A percentile compares a stretch with the other conserved stretches of the same genome.
Evolutionary conservation across 2,113 vertebrate genomes (phyloP).

Genomic region (Lutjanus erythropterus): DNA sequence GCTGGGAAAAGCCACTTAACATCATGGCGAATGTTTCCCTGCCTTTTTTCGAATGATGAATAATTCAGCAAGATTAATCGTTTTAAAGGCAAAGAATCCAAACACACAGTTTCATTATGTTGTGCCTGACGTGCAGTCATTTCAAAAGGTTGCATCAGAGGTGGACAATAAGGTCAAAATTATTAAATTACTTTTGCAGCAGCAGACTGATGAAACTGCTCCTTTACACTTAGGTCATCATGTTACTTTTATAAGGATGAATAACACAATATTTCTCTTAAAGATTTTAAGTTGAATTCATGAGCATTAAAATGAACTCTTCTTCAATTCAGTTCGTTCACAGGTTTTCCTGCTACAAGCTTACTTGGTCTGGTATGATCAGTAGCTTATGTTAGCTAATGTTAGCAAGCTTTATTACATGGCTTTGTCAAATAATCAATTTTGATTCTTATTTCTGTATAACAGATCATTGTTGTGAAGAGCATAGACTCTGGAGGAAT

Average conservation of each 20-base stretch:
- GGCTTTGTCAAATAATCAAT: too few species aligned
- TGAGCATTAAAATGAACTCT: background rate
- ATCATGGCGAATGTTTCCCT: slow-evolving; percentile 19
- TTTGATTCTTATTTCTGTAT: too few species aligned
- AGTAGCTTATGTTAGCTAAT: too few species aligned
- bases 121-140: background rate
- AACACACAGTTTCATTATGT: background rate
- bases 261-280: background rate
- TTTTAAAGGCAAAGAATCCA: slow-evolving; percentile 1
- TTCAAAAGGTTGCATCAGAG: background rate
- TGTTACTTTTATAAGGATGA: background rate
- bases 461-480: too few species aligned
- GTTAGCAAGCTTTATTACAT: too few species aligned
- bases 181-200: background rate
- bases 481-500: too few species aligned
- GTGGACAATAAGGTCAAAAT: background rate
- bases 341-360: background rate
- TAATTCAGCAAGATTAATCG: slow-evolving; percentile 5
- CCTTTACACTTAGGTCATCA: background rate
- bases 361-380: background rate
- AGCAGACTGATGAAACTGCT: background rate
- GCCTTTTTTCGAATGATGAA: slow-evolving; percentile 9
- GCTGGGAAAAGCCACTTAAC: slow-evolving; percentile 29
- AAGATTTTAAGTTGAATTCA: background rate
- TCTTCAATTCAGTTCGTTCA: background rate